phyloP scores from a whole-genome alignment of 2,113 vertebrate genomes.

The Choloepus hoffmanni region DNA sequence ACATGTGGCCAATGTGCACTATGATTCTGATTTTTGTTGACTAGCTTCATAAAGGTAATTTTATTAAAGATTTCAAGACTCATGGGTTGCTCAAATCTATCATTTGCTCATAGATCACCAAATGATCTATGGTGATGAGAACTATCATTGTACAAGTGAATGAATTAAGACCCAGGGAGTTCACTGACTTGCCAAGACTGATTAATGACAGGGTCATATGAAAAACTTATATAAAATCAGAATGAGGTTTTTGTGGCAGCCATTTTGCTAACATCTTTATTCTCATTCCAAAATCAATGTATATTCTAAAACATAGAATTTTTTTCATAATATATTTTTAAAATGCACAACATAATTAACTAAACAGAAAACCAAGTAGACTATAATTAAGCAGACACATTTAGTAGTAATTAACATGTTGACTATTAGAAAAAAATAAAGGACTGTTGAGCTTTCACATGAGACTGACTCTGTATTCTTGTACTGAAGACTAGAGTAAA shows the following conservation, averaged over 20 bases:
- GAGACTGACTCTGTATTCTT: background rate
- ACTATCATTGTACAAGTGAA: background rate
- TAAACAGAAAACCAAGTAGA: background rate
- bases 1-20: background rate
- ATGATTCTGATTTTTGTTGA: background rate
- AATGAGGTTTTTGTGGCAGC: background rate
- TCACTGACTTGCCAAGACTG: background rate
- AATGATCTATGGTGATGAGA: background rate
- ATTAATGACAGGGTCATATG: background rate
- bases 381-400: background rate
- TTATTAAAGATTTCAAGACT: background rate
- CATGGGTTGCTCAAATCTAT: background rate
- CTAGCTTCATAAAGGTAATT: background rate
- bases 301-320: background rate
- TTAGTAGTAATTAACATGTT: background rate
- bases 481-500: background rate
- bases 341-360: background rate
- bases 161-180: background rate
- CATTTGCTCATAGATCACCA: background rate
- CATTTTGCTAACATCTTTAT: background rate
- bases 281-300: background rate
- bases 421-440: background rate
- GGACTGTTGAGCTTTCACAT: background rate
- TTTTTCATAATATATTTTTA: slow-evolving; percentile 1
- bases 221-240: background rate